Base-by-base conservation (phyloP, 92 coral and sea anemone species). In the Anthopleura xanthogrammica region DNA sequence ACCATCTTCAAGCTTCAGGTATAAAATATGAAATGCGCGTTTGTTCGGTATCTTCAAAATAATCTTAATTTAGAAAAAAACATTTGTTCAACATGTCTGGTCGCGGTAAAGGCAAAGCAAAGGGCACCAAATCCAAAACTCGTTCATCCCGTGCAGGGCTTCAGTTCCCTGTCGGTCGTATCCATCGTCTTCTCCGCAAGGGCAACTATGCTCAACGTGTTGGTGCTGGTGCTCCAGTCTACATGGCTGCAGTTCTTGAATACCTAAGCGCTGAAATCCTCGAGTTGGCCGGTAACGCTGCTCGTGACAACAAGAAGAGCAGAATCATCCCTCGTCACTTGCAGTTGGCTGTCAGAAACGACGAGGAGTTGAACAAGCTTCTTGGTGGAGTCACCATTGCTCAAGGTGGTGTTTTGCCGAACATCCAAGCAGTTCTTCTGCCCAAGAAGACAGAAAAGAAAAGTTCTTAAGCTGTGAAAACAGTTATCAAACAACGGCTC, bases 51-150 rank as follows among this genome's bases (percentile, higher is more conserved):
- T 29, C 36, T 29, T 29, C 36, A 29, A 29, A 29, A 29, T 29
- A 29, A 29, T 29, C 36, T 29, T 29, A 29, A 29, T 29, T 29
- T 29, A 29, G 36, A 29, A 29, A 29, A 29, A 29, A 29, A 29
- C 36, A 29, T 29, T 29, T 29, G 36, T 16, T 60, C 7, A 60
- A 16, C 65, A 91, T 93, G 96, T 92, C 93, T 83, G 96, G 96
- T 85, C 96, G 96, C 81, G 96, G 96, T 11, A 92, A 92, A 92
- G 95, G 95, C 20, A 92, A 92, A 87, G 90, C 90, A 41, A 87
- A 84, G 85, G 92, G 90, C 66, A 87, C 86, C 87, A 92, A 92
- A 84, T 92, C 95, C 70, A 92, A 92, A 80, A 89, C 95, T 75
- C 92, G 92, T 12, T 92, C 95, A 17, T 89, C 92, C 42, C 90